Conservation (phyloP, 2,113 vertebrate genomes). For the Motacilla tschutschensis region DNA sequence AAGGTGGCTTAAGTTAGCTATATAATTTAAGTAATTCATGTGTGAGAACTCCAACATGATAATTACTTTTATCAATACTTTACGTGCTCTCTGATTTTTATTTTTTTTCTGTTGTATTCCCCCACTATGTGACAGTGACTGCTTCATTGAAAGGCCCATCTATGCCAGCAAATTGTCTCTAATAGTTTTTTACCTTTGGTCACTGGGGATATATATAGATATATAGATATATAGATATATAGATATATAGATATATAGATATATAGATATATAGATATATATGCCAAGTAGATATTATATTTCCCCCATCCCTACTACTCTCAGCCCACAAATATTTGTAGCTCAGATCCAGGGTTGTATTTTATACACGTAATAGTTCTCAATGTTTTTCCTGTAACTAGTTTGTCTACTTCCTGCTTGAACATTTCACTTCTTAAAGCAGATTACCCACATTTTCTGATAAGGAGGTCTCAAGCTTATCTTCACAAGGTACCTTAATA, state of each 20-base stretch:
- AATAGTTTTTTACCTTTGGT: background rate
- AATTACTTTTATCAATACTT: background rate
- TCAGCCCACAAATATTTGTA: background rate
- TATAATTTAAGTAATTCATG: background rate
- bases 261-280: fast-evolving
- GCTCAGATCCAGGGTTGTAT: background rate
- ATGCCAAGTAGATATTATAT: background rate
- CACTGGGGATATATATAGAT: background rate
- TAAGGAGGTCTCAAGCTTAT: background rate
- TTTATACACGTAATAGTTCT: background rate
- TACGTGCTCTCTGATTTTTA: background rate
- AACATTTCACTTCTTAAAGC: background rate
- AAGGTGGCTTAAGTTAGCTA: background rate
- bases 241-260: no score
- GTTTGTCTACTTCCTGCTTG: background rate
- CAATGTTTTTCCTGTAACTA: background rate
- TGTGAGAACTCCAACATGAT: background rate
- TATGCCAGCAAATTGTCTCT: background rate
- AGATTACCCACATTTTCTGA: background rate
- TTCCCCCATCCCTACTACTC: background rate
- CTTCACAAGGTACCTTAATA: background rate
- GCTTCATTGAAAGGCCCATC: background rate
- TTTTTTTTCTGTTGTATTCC: background rate
- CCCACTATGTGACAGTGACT: no score
- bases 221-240: no score